Evolutionary conservation across 2,888 invertebrate species (phyloP).

Genomic region (Lapara coniferarum): DNA sequence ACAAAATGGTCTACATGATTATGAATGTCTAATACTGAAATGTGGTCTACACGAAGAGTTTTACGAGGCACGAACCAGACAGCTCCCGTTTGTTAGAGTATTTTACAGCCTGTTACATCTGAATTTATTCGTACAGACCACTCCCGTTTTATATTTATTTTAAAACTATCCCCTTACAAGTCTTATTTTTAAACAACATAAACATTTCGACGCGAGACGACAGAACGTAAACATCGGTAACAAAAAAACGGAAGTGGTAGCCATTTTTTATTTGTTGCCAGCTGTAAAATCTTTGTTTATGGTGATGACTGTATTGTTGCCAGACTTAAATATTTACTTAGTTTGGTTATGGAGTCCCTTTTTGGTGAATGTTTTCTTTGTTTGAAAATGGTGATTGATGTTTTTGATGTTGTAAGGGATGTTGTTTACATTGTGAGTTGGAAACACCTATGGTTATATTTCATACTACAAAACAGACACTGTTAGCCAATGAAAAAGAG

Average conservation of each 20-base stretch:
- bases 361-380: conserved; percentile 1
- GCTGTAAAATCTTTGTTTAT: conserved; percentile 30
- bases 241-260: conserved; percentile 43
- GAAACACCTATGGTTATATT: not conserved
- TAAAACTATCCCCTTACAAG: conserved; percentile 19
- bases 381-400: not conserved
- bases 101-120: not conserved
- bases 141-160: conserved; percentile 6
- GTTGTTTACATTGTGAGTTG: not conserved
- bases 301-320: conserved; percentile 10
- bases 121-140: not conserved
- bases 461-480: not conserved
- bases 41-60: too few relatives aligned
- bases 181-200: conserved; percentile 36
- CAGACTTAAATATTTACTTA: conserved; percentile 3
- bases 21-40: too few relatives aligned
- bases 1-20: too few relatives aligned
- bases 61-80: too few relatives aligned
- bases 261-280: conserved; percentile 41
- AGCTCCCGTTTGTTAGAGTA: too few relatives aligned
- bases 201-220: conserved; percentile 27
- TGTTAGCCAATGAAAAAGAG: not conserved
- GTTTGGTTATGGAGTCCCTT: conserved; percentile 1
- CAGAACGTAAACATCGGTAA: conserved; percentile 47
- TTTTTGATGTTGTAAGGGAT: not conserved